phyloP scores from a whole-genome alignment of 2,113 vertebrate species.

The Eonycteris spelaea region DNA sequence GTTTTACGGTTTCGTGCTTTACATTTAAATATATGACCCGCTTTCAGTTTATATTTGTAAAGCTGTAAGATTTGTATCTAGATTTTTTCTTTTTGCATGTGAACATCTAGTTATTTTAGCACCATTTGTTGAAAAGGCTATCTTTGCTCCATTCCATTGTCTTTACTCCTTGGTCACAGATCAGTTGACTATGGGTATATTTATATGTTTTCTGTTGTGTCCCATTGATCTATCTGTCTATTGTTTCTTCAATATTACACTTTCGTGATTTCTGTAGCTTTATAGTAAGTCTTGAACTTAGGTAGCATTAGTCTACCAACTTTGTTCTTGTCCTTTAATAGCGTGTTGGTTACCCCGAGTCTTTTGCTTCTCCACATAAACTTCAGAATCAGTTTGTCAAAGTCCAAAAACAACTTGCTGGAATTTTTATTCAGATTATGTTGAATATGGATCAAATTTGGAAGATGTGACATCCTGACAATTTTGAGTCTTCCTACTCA shows the following conservation, averaged over 20 bases:
- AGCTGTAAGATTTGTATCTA: neutral
- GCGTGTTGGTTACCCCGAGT: neutral
- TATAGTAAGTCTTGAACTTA: neutral
- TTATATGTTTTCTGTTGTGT: neutral
- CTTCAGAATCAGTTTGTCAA: neutral
- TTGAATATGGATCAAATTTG: neutral
- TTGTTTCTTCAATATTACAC: neutral
- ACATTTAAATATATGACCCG: neutral
- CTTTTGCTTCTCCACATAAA: neutral
- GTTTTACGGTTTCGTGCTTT: neutral
- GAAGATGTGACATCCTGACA: neutral
- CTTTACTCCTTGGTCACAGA: neutral
- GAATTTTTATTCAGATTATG: neutral
- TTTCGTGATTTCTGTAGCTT: neutral
- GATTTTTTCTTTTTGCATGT: neutral
- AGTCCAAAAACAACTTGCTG: neutral
- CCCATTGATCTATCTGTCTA: neutral
- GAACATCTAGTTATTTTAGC: neutral
- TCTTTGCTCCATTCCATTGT: neutral
- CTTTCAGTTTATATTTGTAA: neutral
- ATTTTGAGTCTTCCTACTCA: neutral
- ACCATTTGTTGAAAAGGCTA: neutral
- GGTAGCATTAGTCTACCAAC: neutral
- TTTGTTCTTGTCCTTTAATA: neutral
- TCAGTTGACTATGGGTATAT: neutral